Base-by-base conservation (phyloP, 2,888 invertebrate genomes). In the Cotesia congregata region DNA sequence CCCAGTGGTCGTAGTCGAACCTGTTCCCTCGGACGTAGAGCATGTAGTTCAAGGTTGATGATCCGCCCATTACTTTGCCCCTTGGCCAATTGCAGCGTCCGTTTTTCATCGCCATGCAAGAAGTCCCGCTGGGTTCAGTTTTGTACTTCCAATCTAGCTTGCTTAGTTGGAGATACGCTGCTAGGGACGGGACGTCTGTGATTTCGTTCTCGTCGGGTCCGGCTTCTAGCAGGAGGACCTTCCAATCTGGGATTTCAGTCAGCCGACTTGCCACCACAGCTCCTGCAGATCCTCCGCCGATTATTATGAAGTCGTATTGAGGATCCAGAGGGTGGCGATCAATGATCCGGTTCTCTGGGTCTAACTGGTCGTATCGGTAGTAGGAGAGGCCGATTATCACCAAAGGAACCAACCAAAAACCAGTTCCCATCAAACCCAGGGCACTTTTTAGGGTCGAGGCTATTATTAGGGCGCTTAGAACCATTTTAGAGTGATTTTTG, bases 111-210 rank as follows among this genome's bases (percentile, higher is more conserved):
- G 95, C 96, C 78, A 96, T 90, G 83, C 96, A 96, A 0, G 96
- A 95, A 84, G 93, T 93, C 79, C 93, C 93, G 1, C 95, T 95
- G 0, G 96, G 95, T 86, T 96, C 95, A 0, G 95, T 96, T 90
- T 96, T 96, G 90, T 96, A 97, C 82, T 94, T 94, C 96, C 96
- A 97, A 90, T 97, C 97, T 78, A 97, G 89, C 87, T 95, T 94
- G 80, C 95, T 95, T 77, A 96, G 91, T 90, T 97, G 97, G 68
- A 97, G 91, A 88, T 96, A 97, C 0, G 95, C 96, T 0, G 96
- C 95, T 84, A 97, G 88, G 70, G 96, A 96, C 40, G 96, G 96
- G 77, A 96, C 96, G 88, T 96, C 96, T 1, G 95, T 94, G 80
- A 96, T 94, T 90, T 96, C 96, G 89, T 96, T 96, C 88, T 96